Evolutionary conservation across 2,888 invertebrate species (phyloP).

Genomic region (Limulus polyphemus): DNA sequence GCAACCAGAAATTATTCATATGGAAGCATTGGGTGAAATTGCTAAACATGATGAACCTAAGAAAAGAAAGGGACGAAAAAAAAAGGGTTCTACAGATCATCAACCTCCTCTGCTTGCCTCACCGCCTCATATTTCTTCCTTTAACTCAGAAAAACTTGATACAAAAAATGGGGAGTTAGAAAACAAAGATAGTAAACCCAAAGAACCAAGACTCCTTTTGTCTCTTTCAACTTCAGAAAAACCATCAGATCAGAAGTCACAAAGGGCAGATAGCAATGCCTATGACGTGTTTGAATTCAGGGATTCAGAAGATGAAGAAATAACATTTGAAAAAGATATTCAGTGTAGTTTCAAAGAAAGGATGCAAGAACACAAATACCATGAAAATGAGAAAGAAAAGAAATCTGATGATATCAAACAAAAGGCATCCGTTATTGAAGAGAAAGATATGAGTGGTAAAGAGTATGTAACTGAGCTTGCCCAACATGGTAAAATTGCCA

Average conservation of each 20-base stretch:
- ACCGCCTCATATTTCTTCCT: not conserved
- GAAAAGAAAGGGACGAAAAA: conserved; percentile 29
- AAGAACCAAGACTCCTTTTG: conserved; percentile 14
- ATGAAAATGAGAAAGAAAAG: not conserved
- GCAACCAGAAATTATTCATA: no score
- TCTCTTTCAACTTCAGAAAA: conserved; percentile 16
- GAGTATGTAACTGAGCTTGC: conserved; percentile 25
- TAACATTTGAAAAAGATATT: conserved; percentile 11
- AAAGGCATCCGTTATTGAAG: not conserved
- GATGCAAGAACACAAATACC: conserved; percentile 5
- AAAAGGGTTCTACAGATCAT: conserved; percentile 26
- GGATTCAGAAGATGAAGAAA: conserved; percentile 59
- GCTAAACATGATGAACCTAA: conserved; percentile 17
- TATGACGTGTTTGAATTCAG: conserved; percentile 81
- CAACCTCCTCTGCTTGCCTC: not conserved
- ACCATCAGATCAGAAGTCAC: conserved; percentile 10
- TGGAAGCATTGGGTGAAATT: no score
- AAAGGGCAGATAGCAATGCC: conserved; percentile 36
- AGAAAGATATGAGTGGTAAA: conserved; percentile 7
- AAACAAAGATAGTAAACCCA: conserved; percentile 11
- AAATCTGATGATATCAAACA: not conserved
- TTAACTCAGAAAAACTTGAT: conserved; percentile 11
- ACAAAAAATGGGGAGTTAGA: conserved; percentile 7
- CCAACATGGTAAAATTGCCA: conserved; percentile 26
- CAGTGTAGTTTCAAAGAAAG: conserved; percentile 15